phyloP scores from a whole-genome alignment of 2,797 vertebrate genomes.

The Galago senegalensis region DNA sequence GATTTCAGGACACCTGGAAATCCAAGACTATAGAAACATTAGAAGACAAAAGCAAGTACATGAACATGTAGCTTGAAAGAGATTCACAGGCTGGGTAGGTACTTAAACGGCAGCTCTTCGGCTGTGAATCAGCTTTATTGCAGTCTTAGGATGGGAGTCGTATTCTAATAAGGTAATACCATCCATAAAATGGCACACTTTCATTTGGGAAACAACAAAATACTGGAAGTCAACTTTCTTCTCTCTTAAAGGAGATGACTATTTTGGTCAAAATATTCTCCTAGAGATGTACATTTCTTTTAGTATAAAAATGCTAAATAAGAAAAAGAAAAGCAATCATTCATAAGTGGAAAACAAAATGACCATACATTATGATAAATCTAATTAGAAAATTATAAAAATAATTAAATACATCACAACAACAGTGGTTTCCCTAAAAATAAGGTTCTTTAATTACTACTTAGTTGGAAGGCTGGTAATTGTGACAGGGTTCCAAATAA shows the following conservation, averaged over 20 bases:
- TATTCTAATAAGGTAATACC: slow-evolving; percentile 47
- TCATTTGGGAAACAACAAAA: slow-evolving; percentile 51
- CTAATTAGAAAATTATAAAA: background rate
- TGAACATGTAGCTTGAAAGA: slow-evolving; percentile 58
- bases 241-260: background rate
- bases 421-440: background rate
- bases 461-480: background rate
- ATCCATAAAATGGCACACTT: slow-evolving; percentile 55
- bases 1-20: background rate
- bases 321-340: background rate
- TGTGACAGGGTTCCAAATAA: background rate
- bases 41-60: slow-evolving; percentile 59
- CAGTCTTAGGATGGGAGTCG: slow-evolving; percentile 6
- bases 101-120: slow-evolving; percentile 57
- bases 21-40: slow-evolving; percentile 5
- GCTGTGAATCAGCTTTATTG: slow-evolving; percentile 61
- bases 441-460: background rate
- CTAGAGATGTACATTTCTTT: background rate
- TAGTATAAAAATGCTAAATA: slow-evolving; percentile 1
- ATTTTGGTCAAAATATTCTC: slow-evolving; percentile 53
- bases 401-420: background rate
- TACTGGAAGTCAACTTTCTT: background rate
- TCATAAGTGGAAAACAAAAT: slow-evolving; percentile 24
- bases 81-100: slow-evolving; percentile 36
- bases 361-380: background rate